These are phyloP conservation scores for Pterocles gutturalis DNA, from an alignment of 2,113 vertebrate genomes.

Conservation along the genomic window DNA sequence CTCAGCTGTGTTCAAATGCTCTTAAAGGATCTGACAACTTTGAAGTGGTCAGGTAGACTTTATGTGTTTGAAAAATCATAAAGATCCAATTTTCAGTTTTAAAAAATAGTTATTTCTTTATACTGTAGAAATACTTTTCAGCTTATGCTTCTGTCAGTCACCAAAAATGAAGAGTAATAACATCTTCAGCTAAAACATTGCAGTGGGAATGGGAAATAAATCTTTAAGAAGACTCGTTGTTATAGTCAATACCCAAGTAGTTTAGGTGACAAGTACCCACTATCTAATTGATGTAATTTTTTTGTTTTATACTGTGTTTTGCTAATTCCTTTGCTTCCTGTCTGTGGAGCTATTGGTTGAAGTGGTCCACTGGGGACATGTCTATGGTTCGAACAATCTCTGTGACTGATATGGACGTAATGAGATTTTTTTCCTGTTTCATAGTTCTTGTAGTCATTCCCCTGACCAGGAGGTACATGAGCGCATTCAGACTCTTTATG, in stretches of 20 bases:
- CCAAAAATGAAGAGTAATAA: not conserved
- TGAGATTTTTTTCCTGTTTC: not conserved
- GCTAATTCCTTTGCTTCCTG: conserved; percentile 30
- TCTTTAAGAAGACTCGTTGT: not conserved
- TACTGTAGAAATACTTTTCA: not conserved
- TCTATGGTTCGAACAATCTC: not conserved
- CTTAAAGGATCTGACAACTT: not conserved
- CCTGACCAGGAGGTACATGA: not conserved
- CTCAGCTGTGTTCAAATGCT: not conserved
- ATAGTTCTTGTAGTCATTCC: not conserved
- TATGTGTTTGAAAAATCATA: not conserved
- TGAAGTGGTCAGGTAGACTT: not conserved
- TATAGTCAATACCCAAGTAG: not conserved
- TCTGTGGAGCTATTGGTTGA: not conserved
- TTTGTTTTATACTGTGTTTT: not conserved
- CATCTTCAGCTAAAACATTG: not conserved
- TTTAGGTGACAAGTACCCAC: not conserved
- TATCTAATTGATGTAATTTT: not conserved
- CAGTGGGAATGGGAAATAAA: not conserved
- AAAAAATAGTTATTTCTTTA: not conserved
- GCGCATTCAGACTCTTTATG: not conserved
- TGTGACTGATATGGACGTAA: not conserved
- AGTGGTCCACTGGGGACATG: not conserved
- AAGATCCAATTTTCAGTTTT: not conserved
- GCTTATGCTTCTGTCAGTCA: not conserved